Evolutionary conservation across 2,113 vertebrate species (phyloP).

Genomic region (Falcunculus frontatus): DNA sequence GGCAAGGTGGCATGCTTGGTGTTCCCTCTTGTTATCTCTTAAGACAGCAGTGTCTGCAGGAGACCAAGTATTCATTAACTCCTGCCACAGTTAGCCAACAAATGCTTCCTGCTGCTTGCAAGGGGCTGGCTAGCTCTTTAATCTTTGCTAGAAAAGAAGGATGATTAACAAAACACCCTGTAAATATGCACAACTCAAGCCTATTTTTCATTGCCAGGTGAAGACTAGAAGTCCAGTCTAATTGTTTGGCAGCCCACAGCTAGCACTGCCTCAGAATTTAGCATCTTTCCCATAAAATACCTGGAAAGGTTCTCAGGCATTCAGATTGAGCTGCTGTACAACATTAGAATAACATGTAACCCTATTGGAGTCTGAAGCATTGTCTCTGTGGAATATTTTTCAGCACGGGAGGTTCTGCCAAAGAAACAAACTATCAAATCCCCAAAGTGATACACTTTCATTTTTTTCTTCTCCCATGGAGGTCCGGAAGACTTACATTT

Average conservation of each 20-base stretch:
- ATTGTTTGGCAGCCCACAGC: not conserved
- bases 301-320: not conserved
- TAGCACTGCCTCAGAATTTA: not conserved
- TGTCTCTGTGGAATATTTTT: not conserved
- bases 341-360: not conserved
- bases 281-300: not conserved
- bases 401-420: not conserved
- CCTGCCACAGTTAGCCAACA: not conserved
- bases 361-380: not conserved
- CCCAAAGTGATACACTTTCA: not conserved
- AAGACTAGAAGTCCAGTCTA: not conserved
- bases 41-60: not conserved
- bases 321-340: not conserved
- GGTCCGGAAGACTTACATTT: not conserved
- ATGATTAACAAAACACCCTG: not conserved
- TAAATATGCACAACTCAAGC: not conserved
- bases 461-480: not conserved
- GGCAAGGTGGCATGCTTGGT: not conserved
- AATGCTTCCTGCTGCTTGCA: not conserved
- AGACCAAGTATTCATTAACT: constrained; percentile 17
- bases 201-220: not conserved
- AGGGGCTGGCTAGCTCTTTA: not conserved
- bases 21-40: constrained; percentile 2
- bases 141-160: not conserved
- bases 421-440: not conserved